These are phyloP conservation scores for Hydractinia symbiolongicarpus DNA, from an alignment of 30 jellyfish, hydroid and myxozoan genomes.

Conservation along the genomic window DNA sequence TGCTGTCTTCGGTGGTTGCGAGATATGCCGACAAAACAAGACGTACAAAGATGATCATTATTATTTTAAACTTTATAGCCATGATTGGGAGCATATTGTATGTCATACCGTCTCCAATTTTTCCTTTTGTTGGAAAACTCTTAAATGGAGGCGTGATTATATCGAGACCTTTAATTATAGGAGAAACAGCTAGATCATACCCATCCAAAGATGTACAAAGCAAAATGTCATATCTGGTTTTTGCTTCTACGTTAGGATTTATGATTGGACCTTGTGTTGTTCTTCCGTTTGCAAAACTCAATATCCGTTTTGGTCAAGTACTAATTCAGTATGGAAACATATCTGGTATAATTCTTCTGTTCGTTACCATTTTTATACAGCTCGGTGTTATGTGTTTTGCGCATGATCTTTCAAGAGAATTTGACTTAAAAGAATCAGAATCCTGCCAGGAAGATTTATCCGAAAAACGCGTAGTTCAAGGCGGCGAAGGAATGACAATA, in stretches of 20 bases:
- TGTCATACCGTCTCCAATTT: too few relatives aligned
- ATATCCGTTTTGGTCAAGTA: conserved; percentile 28
- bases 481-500: too few relatives aligned
- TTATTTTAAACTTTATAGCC: too few relatives aligned
- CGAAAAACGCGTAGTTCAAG: too few relatives aligned
- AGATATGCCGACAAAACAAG: too few relatives aligned
- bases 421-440: background rate
- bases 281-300: background rate
- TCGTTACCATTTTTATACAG: background rate
- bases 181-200: conserved; percentile 21
- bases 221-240: conserved; percentile 14
- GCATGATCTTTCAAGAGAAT: conserved; percentile 28
- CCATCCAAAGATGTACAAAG: conserved; percentile 11
- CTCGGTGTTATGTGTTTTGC: background rate
- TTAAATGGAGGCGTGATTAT: too few relatives aligned
- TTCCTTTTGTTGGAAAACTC: too few relatives aligned
- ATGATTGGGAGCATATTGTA: too few relatives aligned
- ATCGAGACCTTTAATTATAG: conserved; percentile 5
- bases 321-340: conserved; percentile 14
- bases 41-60: too few relatives aligned
- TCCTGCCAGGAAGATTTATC: too few relatives aligned
- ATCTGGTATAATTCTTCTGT: conserved; percentile 27
- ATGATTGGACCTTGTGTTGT: conserved; percentile 28
- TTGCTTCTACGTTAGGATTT: conserved; percentile 19
- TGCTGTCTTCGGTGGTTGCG: too few relatives aligned